phyloP scores from a whole-genome alignment of 2,888 invertebrate species.

The Drosophila prolongata region DNA sequence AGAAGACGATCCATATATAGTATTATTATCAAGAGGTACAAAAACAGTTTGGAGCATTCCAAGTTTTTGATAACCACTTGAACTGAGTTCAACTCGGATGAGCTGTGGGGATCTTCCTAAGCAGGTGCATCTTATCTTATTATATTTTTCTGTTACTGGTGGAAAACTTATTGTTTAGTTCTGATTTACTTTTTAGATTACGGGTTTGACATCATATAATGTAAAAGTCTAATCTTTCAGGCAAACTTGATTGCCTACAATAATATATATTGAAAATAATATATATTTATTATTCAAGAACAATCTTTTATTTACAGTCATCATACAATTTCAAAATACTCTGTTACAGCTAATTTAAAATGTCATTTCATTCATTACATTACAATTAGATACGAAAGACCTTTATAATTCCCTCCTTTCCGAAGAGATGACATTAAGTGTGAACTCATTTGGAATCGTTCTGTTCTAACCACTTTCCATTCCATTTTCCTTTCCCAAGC shows the following conservation, averaged over 20 bases:
- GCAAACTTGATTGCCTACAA: too few relatives aligned
- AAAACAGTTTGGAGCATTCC: conserved; percentile 8
- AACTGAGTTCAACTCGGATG: conserved; percentile 16
- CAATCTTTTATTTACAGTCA: too few relatives aligned
- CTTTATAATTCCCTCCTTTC: not conserved
- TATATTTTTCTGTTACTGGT: too few relatives aligned
- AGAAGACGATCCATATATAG: conserved; percentile 22
- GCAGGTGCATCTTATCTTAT: not conserved
- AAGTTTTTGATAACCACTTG: conserved; percentile 22
- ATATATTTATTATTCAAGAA: too few relatives aligned
- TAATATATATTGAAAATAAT: too few relatives aligned
- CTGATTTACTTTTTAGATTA: too few relatives aligned
- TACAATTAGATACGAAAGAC: not conserved
- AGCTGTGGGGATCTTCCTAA: not conserved
- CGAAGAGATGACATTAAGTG: conserved; percentile 20
- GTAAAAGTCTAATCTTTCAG: too few relatives aligned
- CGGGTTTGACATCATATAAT: too few relatives aligned
- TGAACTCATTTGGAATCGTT: conserved; percentile 22
- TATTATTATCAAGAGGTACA: conserved; percentile 25
- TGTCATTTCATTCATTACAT: not conserved
- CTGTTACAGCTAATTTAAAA: not conserved
- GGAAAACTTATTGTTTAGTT: too few relatives aligned
- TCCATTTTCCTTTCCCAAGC: not conserved
- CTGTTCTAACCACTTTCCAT: not conserved
- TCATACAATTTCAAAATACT: too few relatives aligned